phyloP scores from a whole-genome alignment of 2,888 invertebrate species.

The Oxytorus armatus region DNA sequence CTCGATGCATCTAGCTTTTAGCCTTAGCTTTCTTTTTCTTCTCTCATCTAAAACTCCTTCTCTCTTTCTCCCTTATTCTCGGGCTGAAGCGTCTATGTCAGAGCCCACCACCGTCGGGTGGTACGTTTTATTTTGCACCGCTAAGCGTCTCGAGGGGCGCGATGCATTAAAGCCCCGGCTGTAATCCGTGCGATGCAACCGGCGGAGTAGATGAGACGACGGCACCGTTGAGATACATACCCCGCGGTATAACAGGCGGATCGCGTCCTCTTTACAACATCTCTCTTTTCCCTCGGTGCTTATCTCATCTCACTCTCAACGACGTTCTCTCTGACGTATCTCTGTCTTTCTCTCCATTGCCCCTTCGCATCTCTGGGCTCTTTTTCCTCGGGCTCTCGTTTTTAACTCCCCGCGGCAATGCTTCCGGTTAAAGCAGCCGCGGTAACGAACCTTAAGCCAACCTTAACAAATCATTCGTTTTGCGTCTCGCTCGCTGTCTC shows the following conservation, averaged over 20 bases:
- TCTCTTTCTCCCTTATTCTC: conserved; percentile 3
- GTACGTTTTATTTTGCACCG: conserved; percentile 76
- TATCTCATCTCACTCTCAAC: conserved; percentile 1
- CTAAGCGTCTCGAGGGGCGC: conserved; percentile 75
- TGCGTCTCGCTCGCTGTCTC: conserved; percentile 62
- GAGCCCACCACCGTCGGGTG: conserved; percentile 31
- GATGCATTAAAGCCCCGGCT: conserved; percentile 78
- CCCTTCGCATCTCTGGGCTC: conserved; percentile 6
- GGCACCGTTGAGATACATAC: conserved; percentile 33
- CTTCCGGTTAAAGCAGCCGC: conserved; percentile 66
- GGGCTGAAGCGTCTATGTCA: conserved; percentile 41
- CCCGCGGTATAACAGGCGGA: conserved; percentile 45
- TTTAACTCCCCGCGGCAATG: conserved; percentile 54
- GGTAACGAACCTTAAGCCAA: conserved; percentile 79
- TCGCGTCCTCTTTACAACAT: neutral
- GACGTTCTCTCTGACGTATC: neutral
- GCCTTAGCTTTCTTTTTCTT: conserved; percentile 2
- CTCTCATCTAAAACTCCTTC: conserved; percentile 19
- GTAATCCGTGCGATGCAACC: conserved; percentile 78
- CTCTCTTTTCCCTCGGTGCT: neutral
- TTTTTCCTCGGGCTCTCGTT: conserved; percentile 11
- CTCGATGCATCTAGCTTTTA: neutral
- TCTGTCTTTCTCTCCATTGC: neutral
- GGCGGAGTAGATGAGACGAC: conserved; percentile 77
- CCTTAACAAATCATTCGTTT: conserved; percentile 80